These are phyloP conservation scores for Malurus cyaneus DNA, from an alignment of 2,113 vertebrate genomes.

Conservation along the genomic window DNA sequence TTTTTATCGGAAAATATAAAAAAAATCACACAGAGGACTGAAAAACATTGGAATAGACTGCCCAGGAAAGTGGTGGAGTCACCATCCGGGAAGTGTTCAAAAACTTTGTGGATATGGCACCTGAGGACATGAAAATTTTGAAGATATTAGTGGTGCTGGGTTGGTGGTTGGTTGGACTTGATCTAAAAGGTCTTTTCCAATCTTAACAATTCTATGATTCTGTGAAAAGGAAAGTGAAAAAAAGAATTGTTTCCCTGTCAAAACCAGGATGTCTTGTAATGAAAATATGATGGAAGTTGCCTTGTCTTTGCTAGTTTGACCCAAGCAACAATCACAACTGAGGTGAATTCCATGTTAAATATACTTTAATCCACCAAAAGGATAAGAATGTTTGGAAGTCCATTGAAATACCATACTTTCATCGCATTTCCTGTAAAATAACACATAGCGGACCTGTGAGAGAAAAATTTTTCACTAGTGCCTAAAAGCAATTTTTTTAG, in stretches of 20 bases:
- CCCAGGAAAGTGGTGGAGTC: not conserved
- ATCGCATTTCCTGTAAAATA: not conserved
- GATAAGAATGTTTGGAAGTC: not conserved
- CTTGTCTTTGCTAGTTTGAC: not conserved
- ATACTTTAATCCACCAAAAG: not conserved
- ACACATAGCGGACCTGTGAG: accelerated
- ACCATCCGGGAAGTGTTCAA: not conserved
- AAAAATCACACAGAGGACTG: not conserved
- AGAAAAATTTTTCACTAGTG: not conserved
- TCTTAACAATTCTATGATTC: not conserved
- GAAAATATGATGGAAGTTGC: not conserved
- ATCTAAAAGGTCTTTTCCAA: not conserved
- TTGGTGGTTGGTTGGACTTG: not conserved
- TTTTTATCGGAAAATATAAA: too few relatives aligned
- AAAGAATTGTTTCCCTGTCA: not conserved
- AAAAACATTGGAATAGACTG: not conserved
- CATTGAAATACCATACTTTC: not conserved
- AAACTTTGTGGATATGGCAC: not conserved
- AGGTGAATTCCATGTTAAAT: not conserved
- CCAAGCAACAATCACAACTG: not conserved
- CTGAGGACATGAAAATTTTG: not conserved
- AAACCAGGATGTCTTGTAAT: not conserved
- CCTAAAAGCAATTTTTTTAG: not conserved
- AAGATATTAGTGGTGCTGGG: not conserved
- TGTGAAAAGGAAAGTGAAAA: not conserved